phyloP scores from a whole-genome alignment of 2,113 vertebrate species.

The Anoura caudifer region DNA sequence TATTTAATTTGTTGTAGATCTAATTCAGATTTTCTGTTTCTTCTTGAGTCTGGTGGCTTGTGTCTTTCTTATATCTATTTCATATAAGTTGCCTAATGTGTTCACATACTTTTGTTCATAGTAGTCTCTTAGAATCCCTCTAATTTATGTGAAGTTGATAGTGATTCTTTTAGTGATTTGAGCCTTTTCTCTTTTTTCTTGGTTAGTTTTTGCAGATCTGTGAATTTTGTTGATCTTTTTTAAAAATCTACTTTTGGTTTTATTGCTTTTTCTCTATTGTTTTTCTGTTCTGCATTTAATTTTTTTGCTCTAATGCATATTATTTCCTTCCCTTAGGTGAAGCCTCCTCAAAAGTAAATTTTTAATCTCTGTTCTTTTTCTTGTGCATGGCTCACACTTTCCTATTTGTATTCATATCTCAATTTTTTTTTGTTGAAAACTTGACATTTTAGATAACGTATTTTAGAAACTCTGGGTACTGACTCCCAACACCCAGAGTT shows the following conservation, averaged over 20 bases:
- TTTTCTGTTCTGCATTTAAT: not conserved
- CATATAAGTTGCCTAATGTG: not conserved
- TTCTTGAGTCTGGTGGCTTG: not conserved
- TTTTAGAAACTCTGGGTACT: not conserved
- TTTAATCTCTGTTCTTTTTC: not conserved
- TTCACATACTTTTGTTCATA: not conserved
- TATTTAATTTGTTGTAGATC: not conserved
- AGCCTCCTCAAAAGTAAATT: not conserved
- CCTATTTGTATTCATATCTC: not conserved
- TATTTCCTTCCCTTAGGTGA: not conserved
- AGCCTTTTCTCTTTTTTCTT: not conserved
- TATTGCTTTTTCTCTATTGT: not conserved
- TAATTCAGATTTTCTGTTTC: not conserved
- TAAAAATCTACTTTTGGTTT: not conserved
- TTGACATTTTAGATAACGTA: not conserved
- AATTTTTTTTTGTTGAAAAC: not conserved
- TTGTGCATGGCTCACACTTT: not conserved
- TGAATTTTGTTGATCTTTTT: not conserved
- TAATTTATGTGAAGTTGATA: not conserved
- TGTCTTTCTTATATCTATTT: slow-evolving; percentile 3
- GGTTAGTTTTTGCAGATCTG: not conserved
- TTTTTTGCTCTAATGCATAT: not conserved
- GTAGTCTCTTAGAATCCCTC: not conserved
- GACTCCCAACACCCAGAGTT: not conserved
- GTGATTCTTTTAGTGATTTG: slow-evolving; percentile 5